Conservation (phyloP, 2,113 vertebrate genomes). For the Nycticorax nycticorax region DNA sequence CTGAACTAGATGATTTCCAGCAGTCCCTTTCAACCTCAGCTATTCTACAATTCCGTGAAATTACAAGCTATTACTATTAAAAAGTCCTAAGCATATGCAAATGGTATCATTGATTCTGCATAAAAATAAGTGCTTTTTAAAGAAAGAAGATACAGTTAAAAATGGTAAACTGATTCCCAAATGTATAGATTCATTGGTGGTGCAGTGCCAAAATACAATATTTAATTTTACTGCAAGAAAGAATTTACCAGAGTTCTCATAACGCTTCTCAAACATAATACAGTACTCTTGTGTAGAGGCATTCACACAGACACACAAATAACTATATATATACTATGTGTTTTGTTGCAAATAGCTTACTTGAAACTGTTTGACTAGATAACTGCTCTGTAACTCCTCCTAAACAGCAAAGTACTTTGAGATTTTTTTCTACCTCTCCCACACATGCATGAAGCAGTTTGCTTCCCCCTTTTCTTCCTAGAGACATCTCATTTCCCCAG, state of each 20-base stretch:
- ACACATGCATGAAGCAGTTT: not conserved
- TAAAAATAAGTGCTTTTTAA: not conserved
- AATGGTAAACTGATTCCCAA: not conserved
- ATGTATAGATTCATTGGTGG: not conserved
- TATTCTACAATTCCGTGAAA: not conserved
- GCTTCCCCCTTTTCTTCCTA: not conserved
- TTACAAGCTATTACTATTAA: not conserved
- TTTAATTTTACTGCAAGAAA: not conserved
- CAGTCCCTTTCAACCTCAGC: not conserved
- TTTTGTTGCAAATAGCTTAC: not conserved
- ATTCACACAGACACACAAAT: not conserved
- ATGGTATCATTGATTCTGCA: accelerated
- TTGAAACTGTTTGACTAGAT: not conserved
- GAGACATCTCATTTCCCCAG: not conserved
- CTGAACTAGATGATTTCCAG: not conserved
- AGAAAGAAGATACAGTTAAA: not conserved
- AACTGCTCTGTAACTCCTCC: not conserved
- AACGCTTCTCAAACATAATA: not conserved
- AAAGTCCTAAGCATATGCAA: not conserved
- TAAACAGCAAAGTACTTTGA: not conserved
- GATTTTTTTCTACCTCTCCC: not conserved
- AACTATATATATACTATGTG: not conserved
- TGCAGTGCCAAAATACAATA: not conserved
- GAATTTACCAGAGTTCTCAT: not conserved
- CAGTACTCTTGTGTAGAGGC: not conserved